Evolutionary conservation across 2,888 invertebrate genomes (phyloP).

Genomic region (Rhopalosiphum nymphaeae): DNA sequence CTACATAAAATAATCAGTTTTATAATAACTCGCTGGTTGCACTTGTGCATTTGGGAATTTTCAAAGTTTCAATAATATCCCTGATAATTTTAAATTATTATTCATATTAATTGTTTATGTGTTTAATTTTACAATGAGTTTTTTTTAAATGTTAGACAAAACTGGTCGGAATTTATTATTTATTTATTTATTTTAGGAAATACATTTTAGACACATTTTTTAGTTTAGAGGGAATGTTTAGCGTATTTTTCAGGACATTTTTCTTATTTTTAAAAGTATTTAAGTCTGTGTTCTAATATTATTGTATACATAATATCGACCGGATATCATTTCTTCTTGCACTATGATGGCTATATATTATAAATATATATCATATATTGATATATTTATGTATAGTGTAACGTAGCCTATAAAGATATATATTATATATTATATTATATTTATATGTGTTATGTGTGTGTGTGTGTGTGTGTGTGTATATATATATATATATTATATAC

Average conservation of each 20-base stretch:
- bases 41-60: not conserved
- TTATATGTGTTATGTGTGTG: no score
- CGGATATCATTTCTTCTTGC: not conserved
- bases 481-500: not conserved
- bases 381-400: not conserved
- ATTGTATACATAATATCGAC: not conserved
- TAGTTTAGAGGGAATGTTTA: no score
- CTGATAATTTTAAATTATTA: not conserved
- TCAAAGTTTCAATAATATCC: not conserved
- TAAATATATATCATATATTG: no score
- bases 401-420: not conserved
- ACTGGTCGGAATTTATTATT: not conserved
- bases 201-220: not conserved
- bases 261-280: not conserved
- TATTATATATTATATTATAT: not conserved
- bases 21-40: not conserved
- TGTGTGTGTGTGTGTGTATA: no score
- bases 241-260: no score
- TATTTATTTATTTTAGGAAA: not conserved
- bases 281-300: not conserved
- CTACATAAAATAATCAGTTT: not conserved
- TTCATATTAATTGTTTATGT: not conserved
- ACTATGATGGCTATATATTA: not conserved
- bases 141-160: not conserved
- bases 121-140: not conserved